phyloP scores from a whole-genome alignment of 2,797 vertebrate genomes.

The Epinephelus malabaricus region DNA sequence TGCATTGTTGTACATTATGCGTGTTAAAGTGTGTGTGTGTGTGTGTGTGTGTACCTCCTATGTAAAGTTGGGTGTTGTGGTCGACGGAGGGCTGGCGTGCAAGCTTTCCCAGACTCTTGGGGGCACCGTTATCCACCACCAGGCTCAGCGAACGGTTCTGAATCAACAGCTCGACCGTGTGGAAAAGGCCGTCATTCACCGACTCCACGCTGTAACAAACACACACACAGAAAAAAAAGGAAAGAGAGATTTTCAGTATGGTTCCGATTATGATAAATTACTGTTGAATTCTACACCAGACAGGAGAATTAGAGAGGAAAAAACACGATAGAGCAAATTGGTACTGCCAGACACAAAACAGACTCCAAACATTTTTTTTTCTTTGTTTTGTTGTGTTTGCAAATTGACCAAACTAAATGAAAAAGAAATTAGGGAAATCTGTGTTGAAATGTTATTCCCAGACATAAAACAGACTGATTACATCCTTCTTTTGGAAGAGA shows the following conservation, averaged over 20 bases:
- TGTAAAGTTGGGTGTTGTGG: conserved; percentile 94
- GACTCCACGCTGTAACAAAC: conserved; percentile 91
- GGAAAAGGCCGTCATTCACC: conserved; percentile 96
- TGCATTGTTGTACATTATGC: not conserved
- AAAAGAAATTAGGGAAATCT: conserved; percentile 54
- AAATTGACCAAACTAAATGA: conserved; percentile 67
- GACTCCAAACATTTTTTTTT: conserved; percentile 48
- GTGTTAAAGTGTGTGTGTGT: not conserved
- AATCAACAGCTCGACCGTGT: conserved; percentile 95
- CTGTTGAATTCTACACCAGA: conserved; percentile 51
- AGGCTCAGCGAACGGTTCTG: conserved; percentile 96
- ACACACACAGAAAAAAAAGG: conserved; percentile 25
- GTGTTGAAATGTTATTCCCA: conserved; percentile 49
- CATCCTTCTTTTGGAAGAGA: conserved; percentile 41
- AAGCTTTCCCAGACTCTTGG: conserved; percentile 96
- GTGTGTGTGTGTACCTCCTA: conserved; percentile 89
- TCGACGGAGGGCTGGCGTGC: conserved; percentile 91
- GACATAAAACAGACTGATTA: conserved; percentile 56
- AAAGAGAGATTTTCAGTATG: conserved; percentile 49
- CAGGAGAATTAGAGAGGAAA: conserved; percentile 37
- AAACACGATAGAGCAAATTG: conserved; percentile 43
- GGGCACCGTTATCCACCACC: conserved; percentile 95
- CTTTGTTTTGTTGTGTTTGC: conserved; percentile 68
- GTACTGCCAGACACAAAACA: conserved; percentile 63
- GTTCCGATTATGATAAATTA: conserved; percentile 63